A percentile compares a stretch with the other conserved stretches of the same genome.
Conservation (phyloP, 2,888 invertebrate genomes). For the Linnaemya tessellans region DNA sequence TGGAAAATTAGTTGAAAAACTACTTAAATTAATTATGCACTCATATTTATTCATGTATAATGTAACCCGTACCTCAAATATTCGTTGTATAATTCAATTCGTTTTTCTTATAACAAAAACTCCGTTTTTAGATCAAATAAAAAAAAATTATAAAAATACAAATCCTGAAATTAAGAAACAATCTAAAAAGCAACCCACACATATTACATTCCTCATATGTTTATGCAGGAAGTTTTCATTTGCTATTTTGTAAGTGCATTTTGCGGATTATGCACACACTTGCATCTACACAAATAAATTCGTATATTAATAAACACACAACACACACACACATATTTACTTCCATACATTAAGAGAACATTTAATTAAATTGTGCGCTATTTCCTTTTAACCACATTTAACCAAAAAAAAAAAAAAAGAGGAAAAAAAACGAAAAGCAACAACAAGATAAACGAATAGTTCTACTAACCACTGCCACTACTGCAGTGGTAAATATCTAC, state of each 20-base stretch:
- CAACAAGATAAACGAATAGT: constrained; percentile 40
- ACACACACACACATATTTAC: neutral
- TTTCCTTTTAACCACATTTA: constrained; percentile 65
- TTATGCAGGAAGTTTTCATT: constrained; percentile 2
- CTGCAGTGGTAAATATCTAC: constrained; percentile 50
- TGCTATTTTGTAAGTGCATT: constrained; percentile 36
- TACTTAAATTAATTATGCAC: no score
- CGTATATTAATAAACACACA: neutral
- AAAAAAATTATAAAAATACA: no score
- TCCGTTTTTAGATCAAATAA: no score
- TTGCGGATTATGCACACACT: constrained; percentile 40
- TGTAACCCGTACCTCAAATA: no score
- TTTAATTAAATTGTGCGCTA: constrained; percentile 70
- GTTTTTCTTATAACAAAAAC: no score
- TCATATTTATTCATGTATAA: no score
- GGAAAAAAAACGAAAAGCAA: constrained; percentile 5
- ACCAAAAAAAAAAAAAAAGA: constrained; percentile 36
- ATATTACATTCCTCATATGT: constrained; percentile 12
- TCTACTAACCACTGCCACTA: constrained; percentile 49
- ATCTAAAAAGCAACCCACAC: constrained; percentile 22
- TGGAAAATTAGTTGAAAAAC: no score
- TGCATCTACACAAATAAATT: neutral
- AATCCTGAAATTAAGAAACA: no score
- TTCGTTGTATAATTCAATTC: no score
- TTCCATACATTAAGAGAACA: constrained; percentile 31